Evolutionary conservation across 2,113 vertebrate species (phyloP).

Genomic region (Capreolus pygargus): DNA sequence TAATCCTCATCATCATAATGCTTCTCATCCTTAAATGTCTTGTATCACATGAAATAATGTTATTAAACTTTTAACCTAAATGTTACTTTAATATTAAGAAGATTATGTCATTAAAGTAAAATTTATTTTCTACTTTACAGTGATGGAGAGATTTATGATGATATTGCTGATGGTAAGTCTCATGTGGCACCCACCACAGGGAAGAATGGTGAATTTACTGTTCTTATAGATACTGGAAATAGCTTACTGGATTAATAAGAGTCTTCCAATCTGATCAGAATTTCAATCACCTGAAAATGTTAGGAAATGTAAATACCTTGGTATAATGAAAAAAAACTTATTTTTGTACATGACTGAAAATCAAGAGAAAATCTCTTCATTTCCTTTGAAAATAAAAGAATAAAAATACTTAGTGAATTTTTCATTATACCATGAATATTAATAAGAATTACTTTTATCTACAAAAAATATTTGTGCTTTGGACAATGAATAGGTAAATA

Average conservation of each 20-base stretch:
- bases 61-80: background rate
- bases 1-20: background rate
- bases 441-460: background rate
- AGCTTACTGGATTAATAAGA: background rate
- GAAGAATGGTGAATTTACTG: background rate
- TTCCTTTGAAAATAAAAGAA: background rate
- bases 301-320: background rate
- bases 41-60: background rate
- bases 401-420: slow-evolving; percentile 18
- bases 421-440: slow-evolving; percentile 16
- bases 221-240: slow-evolving; percentile 2
- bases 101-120: slow-evolving; percentile 31
- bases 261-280: background rate
- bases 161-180: slow-evolving; percentile 91
- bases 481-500: background rate
- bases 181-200: background rate
- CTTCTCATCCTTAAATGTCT: background rate
- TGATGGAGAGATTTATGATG: slow-evolving; percentile 94
- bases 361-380: background rate
- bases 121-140: slow-evolving; percentile 79
- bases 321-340: background rate
- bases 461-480: background rate
- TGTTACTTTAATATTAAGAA: background rate
- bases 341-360: background rate
- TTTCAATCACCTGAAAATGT: slow-evolving; percentile 5